Evolutionary conservation across 2,113 vertebrate species (phyloP), one percentile per base, ranked within the genome.

Genomic region (Empidonax traillii): DNA sequence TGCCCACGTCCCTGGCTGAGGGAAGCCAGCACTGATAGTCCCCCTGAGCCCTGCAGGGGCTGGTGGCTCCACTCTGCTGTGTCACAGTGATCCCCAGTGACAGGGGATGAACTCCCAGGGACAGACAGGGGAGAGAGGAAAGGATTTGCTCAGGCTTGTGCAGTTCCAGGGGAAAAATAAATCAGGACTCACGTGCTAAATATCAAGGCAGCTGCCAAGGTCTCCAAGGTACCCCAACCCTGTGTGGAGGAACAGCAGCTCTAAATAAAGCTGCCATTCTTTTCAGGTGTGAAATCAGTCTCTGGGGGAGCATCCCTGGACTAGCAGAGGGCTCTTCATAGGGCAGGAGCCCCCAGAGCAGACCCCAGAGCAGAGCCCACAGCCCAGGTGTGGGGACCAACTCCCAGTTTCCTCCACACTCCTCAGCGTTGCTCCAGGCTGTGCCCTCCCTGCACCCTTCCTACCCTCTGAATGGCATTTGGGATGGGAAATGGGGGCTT

Each of bases 401-500:
- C 24, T 33, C 30, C 15, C 37, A 18, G 21, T 31, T 58, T 58
- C 21, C 56, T 65, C 30, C 39, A 44, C 68, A 28, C 20, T 39
- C 51, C 5, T 37, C 27, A 9, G 24, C 33, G 11, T 2, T 59
- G 30, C n/a, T 58, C 22, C 72, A 46, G 24, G 22, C 15, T 66
- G 4, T 14, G 14, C 24, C n/a, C 39, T 87, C 24, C 24, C 39
- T 52, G 51, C 52, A n/a, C 6, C 37, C n/a, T 15, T 24, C 25
- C 20, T 15, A 58, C 21, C 22, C 33, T 24, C 5, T 9, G 33
- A 52, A 33, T 9, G 13, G 49, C 22, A 22, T 28, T 24, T 1
- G 1, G 23, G 31, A 9, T 15, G 11, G 25, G 31, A 65, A 46
- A 51, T 0, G 1, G 30, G 51, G 21, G 7, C 5, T 41, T 8